Base-by-base conservation (phyloP, 1,140 invertebrate genomes). In the Tetramorium simillimum region DNA sequence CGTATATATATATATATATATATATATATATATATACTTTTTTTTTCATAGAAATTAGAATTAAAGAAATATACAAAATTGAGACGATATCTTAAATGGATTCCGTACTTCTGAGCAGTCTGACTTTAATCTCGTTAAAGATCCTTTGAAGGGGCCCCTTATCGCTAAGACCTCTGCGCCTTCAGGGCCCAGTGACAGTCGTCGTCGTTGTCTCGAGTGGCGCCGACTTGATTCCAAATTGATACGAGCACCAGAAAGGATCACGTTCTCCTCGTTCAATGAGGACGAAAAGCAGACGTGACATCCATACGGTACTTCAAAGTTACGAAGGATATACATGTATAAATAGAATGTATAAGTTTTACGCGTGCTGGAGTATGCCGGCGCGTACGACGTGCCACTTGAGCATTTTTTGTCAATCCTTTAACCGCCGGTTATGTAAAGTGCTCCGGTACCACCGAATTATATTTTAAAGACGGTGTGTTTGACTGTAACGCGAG, bases 191-290 rank as follows among this genome's bases (percentile, higher is more conserved):
- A 87, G 89, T 90, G 92, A 92, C 91, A 92, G 91, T 87, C 90
- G 75, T 84, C 85, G 88, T 87, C 88, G 88, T 89, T 89, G 91
- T 73, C 86, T 92, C 76, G 91, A 93, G 91, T 92, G 92, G 92
- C 92, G 91, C 85, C 90, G 88, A 73, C 72, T 86, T 81, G 82
- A 77, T 92, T 88, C 85, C 60, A 72, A 72, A 86, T 87, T 69
- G 91, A 92, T 91, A 92, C 86, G 75, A 85, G 78, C 88, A 51
- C 53, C 80, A 88, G 76, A 62, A 90, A 78, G 72, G 75, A 84
- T 67, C 72, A 69, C 86, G 84, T 80, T 81, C 56, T 88, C 87
- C 65, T 82, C 85, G 65, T 80, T 46, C 63, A 69, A 69, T 63
- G 67, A 88, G 88, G 88, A 93, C 81, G 92, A 90, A 90, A 92